Percentiles rank a stretch among this genome's conserved stretches.
phyloP scores from a whole-genome alignment of 2,888 invertebrate species.

The Glaucopsyche alexis region DNA sequence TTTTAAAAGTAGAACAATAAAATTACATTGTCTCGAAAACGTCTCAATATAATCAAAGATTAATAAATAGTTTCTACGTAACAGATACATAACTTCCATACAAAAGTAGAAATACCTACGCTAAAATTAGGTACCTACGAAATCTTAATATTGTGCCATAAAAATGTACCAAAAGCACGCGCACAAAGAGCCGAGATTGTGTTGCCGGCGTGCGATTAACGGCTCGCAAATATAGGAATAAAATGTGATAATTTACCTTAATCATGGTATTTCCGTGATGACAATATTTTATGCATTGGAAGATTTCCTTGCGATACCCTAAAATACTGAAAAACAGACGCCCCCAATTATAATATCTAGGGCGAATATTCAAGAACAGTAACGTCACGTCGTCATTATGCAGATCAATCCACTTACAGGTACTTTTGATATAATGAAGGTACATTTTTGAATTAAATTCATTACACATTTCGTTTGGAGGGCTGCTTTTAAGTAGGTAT shows the following conservation, averaged over 20 bases:
- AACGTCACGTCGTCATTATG: not conserved
- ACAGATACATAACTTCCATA: too few relatives aligned
- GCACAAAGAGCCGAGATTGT: too few relatives aligned
- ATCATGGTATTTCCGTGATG: too few relatives aligned
- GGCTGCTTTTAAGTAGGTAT: not conserved
- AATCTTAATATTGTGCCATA: too few relatives aligned
- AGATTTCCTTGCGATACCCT: not conserved
- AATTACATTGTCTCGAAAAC: not conserved
- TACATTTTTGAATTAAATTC: not conserved
- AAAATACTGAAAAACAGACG: not conserved
- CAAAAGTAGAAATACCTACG: too few relatives aligned
- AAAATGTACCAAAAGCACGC: too few relatives aligned
- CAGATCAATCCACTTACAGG: conserved; percentile 20
- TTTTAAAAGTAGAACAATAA: too few relatives aligned
- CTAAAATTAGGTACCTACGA: too few relatives aligned
- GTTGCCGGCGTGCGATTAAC: too few relatives aligned
- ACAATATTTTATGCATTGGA: not conserved
- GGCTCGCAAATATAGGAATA: too few relatives aligned
- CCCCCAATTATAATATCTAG: not conserved
- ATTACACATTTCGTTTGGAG: not conserved
- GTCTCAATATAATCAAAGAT: not conserved
- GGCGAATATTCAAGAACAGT: not conserved
- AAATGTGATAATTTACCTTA: too few relatives aligned
- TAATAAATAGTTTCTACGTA: too few relatives aligned
- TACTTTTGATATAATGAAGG: conserved; percentile 2